Percentiles rank a stretch among this genome's conserved stretches.
Conservation (phyloP, 2,888 invertebrate genomes). For the Athrips mouffetella region DNA sequence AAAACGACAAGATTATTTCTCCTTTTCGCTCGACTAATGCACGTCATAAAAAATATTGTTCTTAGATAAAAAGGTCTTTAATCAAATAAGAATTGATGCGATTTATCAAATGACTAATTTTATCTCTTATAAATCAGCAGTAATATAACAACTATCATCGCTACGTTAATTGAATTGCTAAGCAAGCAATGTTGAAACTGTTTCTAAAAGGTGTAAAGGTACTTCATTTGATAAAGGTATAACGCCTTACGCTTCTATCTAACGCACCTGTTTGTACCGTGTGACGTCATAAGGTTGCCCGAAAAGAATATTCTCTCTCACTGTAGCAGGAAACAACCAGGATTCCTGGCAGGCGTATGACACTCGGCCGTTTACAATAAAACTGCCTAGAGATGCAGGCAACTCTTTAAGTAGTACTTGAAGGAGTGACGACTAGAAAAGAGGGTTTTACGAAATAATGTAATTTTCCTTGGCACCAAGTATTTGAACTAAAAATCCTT, state of each 20-base stretch:
- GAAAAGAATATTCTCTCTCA: conserved; percentile 91
- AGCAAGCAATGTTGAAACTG: neutral
- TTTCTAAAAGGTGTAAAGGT: neutral
- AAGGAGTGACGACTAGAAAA: conserved; percentile 69
- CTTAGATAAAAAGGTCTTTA: too few relatives aligned
- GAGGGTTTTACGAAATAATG: neutral
- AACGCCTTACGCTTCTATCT: neutral
- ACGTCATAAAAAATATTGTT: too few relatives aligned
- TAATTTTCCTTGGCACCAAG: too few relatives aligned
- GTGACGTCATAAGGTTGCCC: conserved; percentile 80
- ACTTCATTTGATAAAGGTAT: neutral
- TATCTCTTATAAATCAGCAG: too few relatives aligned
- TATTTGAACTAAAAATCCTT: too few relatives aligned
- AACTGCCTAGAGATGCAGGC: conserved; percentile 74
- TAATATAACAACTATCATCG: too few relatives aligned
- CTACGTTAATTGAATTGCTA: too few relatives aligned
- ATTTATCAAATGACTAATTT: too few relatives aligned
- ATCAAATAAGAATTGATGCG: too few relatives aligned
- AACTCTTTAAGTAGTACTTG: conserved; percentile 85
- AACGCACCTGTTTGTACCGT: conserved; percentile 79
- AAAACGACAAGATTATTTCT: too few relatives aligned
- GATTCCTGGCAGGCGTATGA: conserved; percentile 91
- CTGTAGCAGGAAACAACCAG: conserved; percentile 87
- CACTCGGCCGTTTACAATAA: conserved; percentile 80
- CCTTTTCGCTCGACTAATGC: too few relatives aligned